These are phyloP conservation scores for Lysandra coridon DNA, from an alignment of 2,888 invertebrate species.

Conservation along the genomic window DNA sequence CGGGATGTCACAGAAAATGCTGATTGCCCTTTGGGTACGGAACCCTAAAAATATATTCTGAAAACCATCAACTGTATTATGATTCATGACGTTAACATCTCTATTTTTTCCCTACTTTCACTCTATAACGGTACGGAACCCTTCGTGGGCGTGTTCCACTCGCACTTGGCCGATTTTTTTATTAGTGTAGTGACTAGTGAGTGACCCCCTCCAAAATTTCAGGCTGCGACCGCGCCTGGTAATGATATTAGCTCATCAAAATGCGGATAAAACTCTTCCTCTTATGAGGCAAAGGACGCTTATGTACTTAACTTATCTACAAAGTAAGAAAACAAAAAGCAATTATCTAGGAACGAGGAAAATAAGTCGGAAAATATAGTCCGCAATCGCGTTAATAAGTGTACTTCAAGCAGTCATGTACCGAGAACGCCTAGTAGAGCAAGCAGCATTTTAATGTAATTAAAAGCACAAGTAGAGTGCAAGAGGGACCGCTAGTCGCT, in stretches of 20 bases:
- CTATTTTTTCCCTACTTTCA: too few species aligned
- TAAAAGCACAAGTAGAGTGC: slow-evolving; percentile 74
- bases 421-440: slow-evolving; percentile 33
- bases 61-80: too few species aligned
- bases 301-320: slow-evolving; percentile 17
- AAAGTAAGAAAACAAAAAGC: slow-evolving; percentile 9
- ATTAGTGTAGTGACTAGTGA: too few species aligned
- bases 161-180: too few species aligned
- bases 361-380: slow-evolving; percentile 2
- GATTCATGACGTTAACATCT: too few species aligned
- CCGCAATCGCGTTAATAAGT: slow-evolving; percentile 17
- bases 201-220: too few species aligned
- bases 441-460: slow-evolving; percentile 50
- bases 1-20: too few species aligned
- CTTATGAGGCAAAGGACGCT: neutral
- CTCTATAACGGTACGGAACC: too few species aligned
- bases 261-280: slow-evolving; percentile 5
- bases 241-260: neutral
- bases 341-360: slow-evolving; percentile 7
- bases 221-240: too few species aligned
- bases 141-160: too few species aligned
- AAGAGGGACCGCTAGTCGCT: slow-evolving; percentile 55
- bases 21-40: too few species aligned
- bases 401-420: slow-evolving; percentile 33
- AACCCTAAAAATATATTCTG: too few species aligned